phyloP scores from a whole-genome alignment of 2,888 invertebrate genomes.

The Epinotia nisella region DNA sequence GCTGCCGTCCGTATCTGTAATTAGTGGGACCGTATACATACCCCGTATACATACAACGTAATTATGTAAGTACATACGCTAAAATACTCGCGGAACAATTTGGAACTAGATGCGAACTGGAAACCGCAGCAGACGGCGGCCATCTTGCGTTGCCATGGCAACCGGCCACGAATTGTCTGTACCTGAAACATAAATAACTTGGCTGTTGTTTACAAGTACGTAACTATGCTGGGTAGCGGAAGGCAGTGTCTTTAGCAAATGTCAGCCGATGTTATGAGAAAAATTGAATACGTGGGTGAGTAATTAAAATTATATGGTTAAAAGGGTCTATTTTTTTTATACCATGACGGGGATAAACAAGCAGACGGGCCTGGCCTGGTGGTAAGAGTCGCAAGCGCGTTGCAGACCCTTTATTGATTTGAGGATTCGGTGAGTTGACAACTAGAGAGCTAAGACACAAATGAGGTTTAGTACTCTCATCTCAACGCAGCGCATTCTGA shows the following conservation, averaged over 20 bases:
- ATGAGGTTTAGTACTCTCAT: too few species aligned
- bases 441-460: too few species aligned
- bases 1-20: constrained; percentile 73
- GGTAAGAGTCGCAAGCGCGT: too few species aligned
- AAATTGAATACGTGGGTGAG: background rate
- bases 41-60: constrained; percentile 74
- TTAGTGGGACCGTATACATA: constrained; percentile 81
- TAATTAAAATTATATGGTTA: background rate
- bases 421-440: too few species aligned
- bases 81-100: constrained; percentile 81
- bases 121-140: constrained; percentile 81
- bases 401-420: too few species aligned
- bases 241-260: constrained; percentile 1
- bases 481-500: too few species aligned
- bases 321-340: too few species aligned
- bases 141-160: constrained; percentile 80
- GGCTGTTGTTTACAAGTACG: constrained; percentile 65
- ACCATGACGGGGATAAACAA: too few species aligned
- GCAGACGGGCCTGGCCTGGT: too few species aligned
- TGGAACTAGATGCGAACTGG: constrained; percentile 82
- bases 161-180: constrained; percentile 77
- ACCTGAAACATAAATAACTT: constrained; percentile 80
- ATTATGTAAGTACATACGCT: constrained; percentile 80
- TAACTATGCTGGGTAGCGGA: constrained; percentile 42
- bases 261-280: background rate